Conservation (phyloP, 2,888 invertebrate genomes). For the Polydrusus tereticollis region DNA sequence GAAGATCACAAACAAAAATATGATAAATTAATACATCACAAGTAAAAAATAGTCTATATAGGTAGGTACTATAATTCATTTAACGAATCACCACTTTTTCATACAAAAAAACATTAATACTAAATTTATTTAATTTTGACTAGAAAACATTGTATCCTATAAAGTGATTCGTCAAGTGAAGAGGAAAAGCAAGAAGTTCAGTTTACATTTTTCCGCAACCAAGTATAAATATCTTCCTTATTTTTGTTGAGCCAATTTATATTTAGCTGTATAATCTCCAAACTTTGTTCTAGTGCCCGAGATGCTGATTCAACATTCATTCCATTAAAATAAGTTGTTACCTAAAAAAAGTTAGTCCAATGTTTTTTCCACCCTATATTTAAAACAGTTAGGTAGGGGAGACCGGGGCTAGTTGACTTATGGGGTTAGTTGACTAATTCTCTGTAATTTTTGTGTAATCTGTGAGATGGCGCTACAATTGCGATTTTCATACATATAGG, state of each 20-base stretch:
- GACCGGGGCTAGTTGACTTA: too few relatives aligned
- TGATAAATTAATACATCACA: conserved; percentile 51
- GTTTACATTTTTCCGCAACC: conserved; percentile 63
- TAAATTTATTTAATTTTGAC: conserved; percentile 5
- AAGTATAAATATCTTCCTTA: conserved; percentile 69
- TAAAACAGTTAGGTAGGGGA: too few relatives aligned
- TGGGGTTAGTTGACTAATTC: too few relatives aligned
- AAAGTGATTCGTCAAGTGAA: conserved; percentile 28
- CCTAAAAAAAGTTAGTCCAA: conserved; percentile 60
- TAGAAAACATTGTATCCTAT: not conserved
- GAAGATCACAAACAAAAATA: conserved; percentile 50
- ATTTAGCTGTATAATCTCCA: conserved; percentile 86
- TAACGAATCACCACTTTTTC: conserved; percentile 2
- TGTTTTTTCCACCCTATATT: too few relatives aligned
- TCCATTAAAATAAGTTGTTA: conserved; percentile 66
- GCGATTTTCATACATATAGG: too few relatives aligned
- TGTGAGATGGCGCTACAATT: too few relatives aligned
- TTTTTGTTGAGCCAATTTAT: conserved; percentile 82
- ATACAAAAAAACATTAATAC: not conserved
- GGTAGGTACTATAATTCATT: not conserved
- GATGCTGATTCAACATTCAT: conserved; percentile 67
- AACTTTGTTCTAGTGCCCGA: conserved; percentile 77
- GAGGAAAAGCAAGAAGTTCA: conserved; percentile 50
- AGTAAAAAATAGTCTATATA: conserved; percentile 39
- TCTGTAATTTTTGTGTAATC: too few relatives aligned